A percentile compares a stretch with the other conserved stretches of the same genome.
Conservation (phyloP, 2,797 vertebrate genomes). For the Heliangelus exortis region DNA sequence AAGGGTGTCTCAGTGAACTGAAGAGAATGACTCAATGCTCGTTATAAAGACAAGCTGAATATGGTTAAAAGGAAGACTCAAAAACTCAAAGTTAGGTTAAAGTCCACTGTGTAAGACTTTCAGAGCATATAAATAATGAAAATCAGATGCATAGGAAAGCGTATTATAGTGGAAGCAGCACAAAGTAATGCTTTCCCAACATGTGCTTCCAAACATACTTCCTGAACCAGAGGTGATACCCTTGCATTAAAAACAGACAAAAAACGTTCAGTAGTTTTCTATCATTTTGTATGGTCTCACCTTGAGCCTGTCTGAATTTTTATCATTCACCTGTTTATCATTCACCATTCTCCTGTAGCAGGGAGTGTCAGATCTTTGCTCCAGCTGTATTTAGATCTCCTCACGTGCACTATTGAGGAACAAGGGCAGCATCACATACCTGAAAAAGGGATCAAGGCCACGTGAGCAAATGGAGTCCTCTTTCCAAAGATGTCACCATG, state of each 20-base stretch:
- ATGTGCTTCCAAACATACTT: not conserved
- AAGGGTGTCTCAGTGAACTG: not conserved
- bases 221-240: not conserved
- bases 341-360: not conserved
- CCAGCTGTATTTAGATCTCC: not conserved
- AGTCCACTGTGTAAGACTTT: not conserved
- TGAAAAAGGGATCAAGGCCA: not conserved
- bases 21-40: not conserved
- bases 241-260: not conserved
- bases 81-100: not conserved
- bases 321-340: not conserved
- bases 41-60: not conserved
- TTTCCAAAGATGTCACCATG: fast-evolving
- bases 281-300: not conserved
- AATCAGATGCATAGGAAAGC: not conserved
- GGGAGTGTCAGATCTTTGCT: not conserved
- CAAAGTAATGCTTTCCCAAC: not conserved
- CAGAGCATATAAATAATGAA: not conserved
- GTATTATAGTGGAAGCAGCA: not conserved
- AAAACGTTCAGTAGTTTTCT: not conserved
- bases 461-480: not conserved
- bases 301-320: not conserved
- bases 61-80: not conserved
- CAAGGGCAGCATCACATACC: not conserved
- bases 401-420: not conserved